Conservation (phyloP, 2,888 invertebrate genomes). For the Microctonus hyperodae region DNA sequence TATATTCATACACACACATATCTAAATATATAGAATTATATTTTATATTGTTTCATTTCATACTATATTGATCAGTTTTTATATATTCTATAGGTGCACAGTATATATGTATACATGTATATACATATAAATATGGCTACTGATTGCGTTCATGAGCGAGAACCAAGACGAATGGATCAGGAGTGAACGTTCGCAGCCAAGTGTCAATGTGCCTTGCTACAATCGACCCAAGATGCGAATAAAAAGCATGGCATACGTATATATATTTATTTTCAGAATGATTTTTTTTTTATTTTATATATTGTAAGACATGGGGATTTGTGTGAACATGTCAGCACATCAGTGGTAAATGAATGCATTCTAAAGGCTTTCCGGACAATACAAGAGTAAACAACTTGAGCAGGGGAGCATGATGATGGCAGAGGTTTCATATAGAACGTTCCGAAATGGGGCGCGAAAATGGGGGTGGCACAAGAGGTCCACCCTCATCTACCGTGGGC, state of each 20-base stretch:
- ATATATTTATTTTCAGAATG: conserved; percentile 9
- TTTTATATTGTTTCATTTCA: no score
- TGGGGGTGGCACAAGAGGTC: conserved; percentile 49
- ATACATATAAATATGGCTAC: neutral
- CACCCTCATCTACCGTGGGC: conserved; percentile 50
- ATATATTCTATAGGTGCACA: no score
- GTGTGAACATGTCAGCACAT: neutral
- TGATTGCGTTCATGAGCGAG: neutral
- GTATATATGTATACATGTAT: no score
- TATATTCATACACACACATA: no score
- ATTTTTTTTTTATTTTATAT: neutral
- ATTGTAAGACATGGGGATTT: neutral
- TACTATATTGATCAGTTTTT: no score
- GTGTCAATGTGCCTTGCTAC: conserved; percentile 2
- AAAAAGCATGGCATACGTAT: neutral
- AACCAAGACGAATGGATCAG: conserved; percentile 23
- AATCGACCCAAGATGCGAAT: conserved; percentile 3
- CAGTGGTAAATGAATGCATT: neutral
- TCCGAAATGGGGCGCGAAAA: conserved; percentile 46
- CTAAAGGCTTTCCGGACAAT: conserved; percentile 52
- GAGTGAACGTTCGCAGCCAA: conserved; percentile 19
- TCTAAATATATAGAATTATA: no score
- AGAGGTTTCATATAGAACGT: conserved; percentile 47
- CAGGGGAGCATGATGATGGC: conserved; percentile 50
- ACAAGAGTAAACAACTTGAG: conserved; percentile 61